Conservation (phyloP, 1,140 invertebrate genomes). For the Plectrocnemia conspersa region DNA sequence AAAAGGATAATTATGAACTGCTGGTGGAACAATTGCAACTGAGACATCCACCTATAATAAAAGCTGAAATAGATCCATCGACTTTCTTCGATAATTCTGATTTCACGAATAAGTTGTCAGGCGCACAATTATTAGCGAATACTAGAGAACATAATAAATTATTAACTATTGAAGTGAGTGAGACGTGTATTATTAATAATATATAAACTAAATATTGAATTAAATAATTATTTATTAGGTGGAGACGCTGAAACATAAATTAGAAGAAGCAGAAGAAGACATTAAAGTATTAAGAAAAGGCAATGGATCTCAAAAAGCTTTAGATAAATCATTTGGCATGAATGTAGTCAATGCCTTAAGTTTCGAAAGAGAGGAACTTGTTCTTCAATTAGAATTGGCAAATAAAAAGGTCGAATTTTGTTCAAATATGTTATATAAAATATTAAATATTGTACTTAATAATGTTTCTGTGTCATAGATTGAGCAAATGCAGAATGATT, state of each 20-base stretch:
- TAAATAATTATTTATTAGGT: slow-evolving; percentile 44
- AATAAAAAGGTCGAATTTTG: slow-evolving; percentile 55
- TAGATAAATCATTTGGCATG: slow-evolving; percentile 26
- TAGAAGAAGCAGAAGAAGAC: slow-evolving; percentile 68
- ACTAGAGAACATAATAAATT: slow-evolving; percentile 48
- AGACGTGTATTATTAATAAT: not conserved
- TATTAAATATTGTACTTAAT: slow-evolving; percentile 32
- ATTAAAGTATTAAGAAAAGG: slow-evolving; percentile 57
- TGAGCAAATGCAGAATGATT: slow-evolving; percentile 65
- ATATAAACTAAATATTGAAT: not conserved
- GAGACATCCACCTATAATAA: slow-evolving; percentile 46
- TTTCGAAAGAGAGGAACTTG: slow-evolving; percentile 62
- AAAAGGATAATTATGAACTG: slow-evolving; percentile 75
- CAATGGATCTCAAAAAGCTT: slow-evolving; percentile 32
- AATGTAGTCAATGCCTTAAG: slow-evolving; percentile 44
- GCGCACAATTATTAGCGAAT: slow-evolving; percentile 47
- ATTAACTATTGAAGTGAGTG: slow-evolving; percentile 45
- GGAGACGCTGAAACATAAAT: slow-evolving; percentile 64
- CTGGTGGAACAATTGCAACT: slow-evolving; percentile 75
- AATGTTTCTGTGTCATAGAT: slow-evolving; percentile 44
- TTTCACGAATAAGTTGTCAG: slow-evolving; percentile 43
- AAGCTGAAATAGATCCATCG: slow-evolving; percentile 37
- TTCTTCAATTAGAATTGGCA: slow-evolving; percentile 62
- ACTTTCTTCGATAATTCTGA: slow-evolving; percentile 36
- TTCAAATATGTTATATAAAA: slow-evolving; percentile 37